Percentiles rank a stretch among this genome's conserved stretches.
phyloP scores from a whole-genome alignment of 2,113 vertebrate genomes.

The Paratilapia polleni region DNA sequence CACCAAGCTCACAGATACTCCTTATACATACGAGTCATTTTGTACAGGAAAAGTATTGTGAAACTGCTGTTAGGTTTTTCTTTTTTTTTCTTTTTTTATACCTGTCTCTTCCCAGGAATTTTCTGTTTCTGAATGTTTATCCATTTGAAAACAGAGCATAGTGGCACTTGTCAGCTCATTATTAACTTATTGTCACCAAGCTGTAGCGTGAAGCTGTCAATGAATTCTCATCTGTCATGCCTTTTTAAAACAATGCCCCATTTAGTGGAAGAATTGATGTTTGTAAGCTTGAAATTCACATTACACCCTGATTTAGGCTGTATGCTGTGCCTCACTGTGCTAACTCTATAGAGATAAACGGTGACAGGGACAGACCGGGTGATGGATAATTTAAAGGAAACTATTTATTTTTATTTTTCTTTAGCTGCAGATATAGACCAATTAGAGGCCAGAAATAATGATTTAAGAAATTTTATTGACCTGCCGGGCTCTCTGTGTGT shows the following conservation, averaged over 20 bases:
- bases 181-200: background rate
- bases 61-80: background rate
- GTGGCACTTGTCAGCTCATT: background rate
- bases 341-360: background rate
- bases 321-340: background rate
- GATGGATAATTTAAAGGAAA: conserved; percentile 3
- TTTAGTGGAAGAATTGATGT: background rate
- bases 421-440: background rate
- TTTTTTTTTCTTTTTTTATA: too few relatives aligned
- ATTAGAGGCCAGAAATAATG: conserved; percentile 12
- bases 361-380: background rate
- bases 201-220: background rate
- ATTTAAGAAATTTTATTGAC: background rate
- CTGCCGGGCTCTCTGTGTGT: background rate
- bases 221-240: background rate
- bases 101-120: background rate
- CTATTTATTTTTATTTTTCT: background rate
- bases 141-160: background rate
- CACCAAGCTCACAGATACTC: background rate
- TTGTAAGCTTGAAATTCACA: background rate
- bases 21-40: background rate
- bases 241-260: background rate
- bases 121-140: background rate
- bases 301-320: background rate
- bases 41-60: background rate